phyloP scores from a whole-genome alignment of 2,113 vertebrate species.

The Rafetus swinhoei region DNA sequence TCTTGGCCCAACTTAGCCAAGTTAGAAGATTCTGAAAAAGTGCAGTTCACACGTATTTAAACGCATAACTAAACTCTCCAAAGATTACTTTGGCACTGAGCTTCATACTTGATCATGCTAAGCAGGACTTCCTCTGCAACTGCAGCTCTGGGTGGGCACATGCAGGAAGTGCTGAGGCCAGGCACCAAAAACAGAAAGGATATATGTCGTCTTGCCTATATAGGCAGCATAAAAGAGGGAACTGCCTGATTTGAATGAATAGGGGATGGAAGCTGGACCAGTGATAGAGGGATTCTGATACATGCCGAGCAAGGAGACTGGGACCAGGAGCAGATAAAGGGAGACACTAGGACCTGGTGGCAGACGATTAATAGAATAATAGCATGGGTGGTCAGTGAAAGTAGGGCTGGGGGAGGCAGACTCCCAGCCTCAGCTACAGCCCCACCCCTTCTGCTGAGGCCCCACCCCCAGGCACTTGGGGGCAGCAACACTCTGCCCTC shows the following conservation, averaged over 20 bases:
- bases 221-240: not conserved
- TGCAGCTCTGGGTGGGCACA: not conserved
- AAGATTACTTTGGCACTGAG: not conserved
- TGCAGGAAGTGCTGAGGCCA: not conserved
- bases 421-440: too few species aligned
- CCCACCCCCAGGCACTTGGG: too few species aligned
- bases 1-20: not conserved
- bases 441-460: too few species aligned
- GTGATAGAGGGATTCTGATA: not conserved
- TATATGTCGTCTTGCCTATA: not conserved
- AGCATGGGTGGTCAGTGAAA: too few species aligned
- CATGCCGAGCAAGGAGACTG: not conserved
- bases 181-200: not conserved
- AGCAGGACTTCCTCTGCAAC: too few species aligned
- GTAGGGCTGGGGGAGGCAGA: too few species aligned
- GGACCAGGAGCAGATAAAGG: not conserved
- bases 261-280: not conserved
- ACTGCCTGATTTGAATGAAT: not conserved
- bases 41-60: not conserved
- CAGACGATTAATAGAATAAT: too few species aligned
- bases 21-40: too few species aligned
- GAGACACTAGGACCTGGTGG: not conserved
- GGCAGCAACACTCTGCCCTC: too few species aligned
- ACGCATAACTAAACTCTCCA: not conserved
- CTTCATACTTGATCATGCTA: not conserved